Evolutionary conservation across 1,140 invertebrate genomes (phyloP), one percentile per base, ranked within the genome.

Genomic region (Bombus waltoni): DNA sequence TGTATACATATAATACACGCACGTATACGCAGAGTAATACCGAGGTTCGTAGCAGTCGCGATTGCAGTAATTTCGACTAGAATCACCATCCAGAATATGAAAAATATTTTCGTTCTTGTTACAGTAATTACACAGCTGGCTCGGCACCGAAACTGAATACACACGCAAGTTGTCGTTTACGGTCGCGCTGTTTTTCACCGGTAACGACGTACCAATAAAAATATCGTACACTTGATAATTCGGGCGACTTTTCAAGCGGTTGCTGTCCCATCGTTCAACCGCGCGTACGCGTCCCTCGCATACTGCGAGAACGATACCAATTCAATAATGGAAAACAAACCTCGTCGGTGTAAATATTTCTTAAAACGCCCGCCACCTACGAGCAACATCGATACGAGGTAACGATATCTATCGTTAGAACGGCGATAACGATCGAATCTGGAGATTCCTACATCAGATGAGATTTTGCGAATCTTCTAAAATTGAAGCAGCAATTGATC

Each of bases 111-210:
- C 11, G 22, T 32, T 70, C 40, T 70, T 66, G 35, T 53, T 42
- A 83, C 65, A 68, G n/a, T 77, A 83, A 83, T 77, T 82, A 71
- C 42, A 44, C 38, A 57, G 9, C 18, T 10, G n/a, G n/a, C 1
- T 40, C 32, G 40, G 22, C 40, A 28, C 22, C 38, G 57, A 44
- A 74, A 82, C 75, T 65, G 57, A 66, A 75, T 82, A 65, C n/a
- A 65, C n/a, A n/a, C 71, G 59, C 44, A 47, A n/a, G 59, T 62
- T 13, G n/a, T 75, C 81, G 81, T 82, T 81, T 66, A 82, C 71
- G 32, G 15, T 9, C 3, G 28, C 3, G 81, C 13, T 75, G 71
- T 82, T 82, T 47, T 82, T 47, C 40, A 44, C 42, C 13, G 40
- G 9, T 53, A 44, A 59, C 40, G 42, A n/a, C 22, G 28, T 10